Base-by-base conservation (phyloP, 1,140 invertebrate genomes). In the Bathynomus jamesi region DNA sequence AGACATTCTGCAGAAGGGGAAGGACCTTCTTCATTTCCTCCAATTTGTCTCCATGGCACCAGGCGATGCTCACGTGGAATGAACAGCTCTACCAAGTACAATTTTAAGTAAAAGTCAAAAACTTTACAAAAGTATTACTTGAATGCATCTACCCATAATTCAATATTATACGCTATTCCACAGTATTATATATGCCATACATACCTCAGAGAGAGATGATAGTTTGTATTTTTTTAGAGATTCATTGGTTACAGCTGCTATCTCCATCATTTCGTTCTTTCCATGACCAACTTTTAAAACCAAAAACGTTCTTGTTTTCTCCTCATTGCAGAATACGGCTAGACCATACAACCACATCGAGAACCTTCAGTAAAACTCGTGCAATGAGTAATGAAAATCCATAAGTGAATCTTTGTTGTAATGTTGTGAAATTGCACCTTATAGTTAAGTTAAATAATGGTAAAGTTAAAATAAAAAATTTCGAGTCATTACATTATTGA, bases 271-370 rank as follows among this genome's bases (percentile, higher is more conserved):
- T 30, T 80, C 79, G 73, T 84, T 83, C 73, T 83, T 81, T 28
- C 84, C 82, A 3, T 74, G 72, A 67, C 81, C 81, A 70, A 87
- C 86, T 78, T 85, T 82, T 25, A 91, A 80, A 17, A 86, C 87
- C 62, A 92, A 78, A 82, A 92, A 92, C 30, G 90, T 91, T 74
- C 90, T 86, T 60, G 88, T 89, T 71, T 83, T 83, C 69, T 91
- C 88, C 72, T 92, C 89, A 80, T 91, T 92, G 60, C 85, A 86
- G 78, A 89, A 91, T 25, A 90, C 81, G 77, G 86, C 83, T 5
- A 91, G 75, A 74, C 81, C 81, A 65, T 84, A 82, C 78, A 91
- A 85, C 53, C 83, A 80, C 31, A 90, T 69, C 13, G 83, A 78
- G 82, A 91, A 90, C 78, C 86, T 88, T 73, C 46, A 69, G 65